phyloP scores from a whole-genome alignment of 1,140 invertebrate genomes.

The Carposina sasakii region DNA sequence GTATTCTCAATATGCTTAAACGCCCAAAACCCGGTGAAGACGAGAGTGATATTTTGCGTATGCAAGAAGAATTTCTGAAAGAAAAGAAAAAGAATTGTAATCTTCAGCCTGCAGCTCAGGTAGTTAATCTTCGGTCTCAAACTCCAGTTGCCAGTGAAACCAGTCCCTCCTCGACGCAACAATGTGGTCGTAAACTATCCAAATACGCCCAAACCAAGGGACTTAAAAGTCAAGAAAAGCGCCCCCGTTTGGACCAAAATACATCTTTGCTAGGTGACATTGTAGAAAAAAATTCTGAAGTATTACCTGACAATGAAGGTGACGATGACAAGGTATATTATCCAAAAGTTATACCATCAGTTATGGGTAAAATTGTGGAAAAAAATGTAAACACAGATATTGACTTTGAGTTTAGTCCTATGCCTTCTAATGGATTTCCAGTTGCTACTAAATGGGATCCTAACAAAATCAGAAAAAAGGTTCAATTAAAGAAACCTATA shows the following conservation, averaged over 20 bases:
- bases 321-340: slow-evolving; percentile 69
- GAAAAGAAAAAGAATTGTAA: slow-evolving; percentile 66
- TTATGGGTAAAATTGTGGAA: slow-evolving; percentile 77
- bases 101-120: slow-evolving; percentile 74
- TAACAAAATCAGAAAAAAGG: slow-evolving; percentile 33
- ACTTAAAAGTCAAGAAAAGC: slow-evolving; percentile 41
- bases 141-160: slow-evolving; percentile 40
- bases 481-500: slow-evolving; percentile 34
- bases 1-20: slow-evolving; percentile 66
- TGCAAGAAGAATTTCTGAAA: slow-evolving; percentile 79
- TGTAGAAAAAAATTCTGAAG: slow-evolving; percentile 46
- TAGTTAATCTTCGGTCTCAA: slow-evolving; percentile 70
- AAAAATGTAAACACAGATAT: slow-evolving; percentile 56
- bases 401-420: slow-evolving; percentile 26
- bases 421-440: slow-evolving; percentile 50
- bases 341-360: slow-evolving; percentile 58
- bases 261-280: slow-evolving; percentile 40
- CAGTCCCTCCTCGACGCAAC: slow-evolving; percentile 22
- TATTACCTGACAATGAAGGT: slow-evolving; percentile 29
- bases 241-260: slow-evolving; percentile 23
- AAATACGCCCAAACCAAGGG: slow-evolving; percentile 61
- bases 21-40: slow-evolving; percentile 77
- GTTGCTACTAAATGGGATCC: slow-evolving; percentile 35
- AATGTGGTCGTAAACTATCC: slow-evolving; percentile 43
- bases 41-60: slow-evolving; percentile 79